Conservation (phyloP, 1,140 invertebrate genomes). For the Saxidomus purpurata region DNA sequence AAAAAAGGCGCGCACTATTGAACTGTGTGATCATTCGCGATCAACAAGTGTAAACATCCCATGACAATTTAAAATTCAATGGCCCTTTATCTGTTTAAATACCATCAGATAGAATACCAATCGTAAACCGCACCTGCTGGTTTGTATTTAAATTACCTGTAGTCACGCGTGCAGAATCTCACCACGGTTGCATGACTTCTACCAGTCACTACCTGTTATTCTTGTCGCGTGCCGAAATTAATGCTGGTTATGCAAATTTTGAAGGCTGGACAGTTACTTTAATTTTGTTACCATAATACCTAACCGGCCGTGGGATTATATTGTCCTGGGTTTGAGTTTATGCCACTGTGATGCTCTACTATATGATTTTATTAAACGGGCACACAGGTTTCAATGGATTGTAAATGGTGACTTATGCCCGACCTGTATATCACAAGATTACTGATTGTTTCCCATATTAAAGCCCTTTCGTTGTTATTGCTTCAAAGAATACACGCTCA, state of each 20-base stretch:
- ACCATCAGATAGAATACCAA: background rate
- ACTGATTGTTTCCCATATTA: too few relatives aligned
- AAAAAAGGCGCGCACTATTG: background rate
- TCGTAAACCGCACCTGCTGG: background rate
- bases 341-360: too few relatives aligned
- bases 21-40: background rate
- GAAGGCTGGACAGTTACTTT: too few relatives aligned
- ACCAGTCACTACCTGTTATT: background rate
- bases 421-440: too few relatives aligned
- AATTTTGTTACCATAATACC: too few relatives aligned
- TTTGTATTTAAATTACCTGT: background rate
- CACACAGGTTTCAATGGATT: too few relatives aligned
- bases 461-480: too few relatives aligned
- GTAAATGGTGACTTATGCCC: too few relatives aligned
- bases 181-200: background rate
- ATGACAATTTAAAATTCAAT: background rate
- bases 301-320: too few relatives aligned
- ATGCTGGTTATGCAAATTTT: background rate
- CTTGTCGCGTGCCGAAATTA: background rate
- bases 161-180: background rate
- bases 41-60: background rate
- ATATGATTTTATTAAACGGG: too few relatives aligned
- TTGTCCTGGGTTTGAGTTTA: too few relatives aligned
- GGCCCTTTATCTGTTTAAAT: background rate
- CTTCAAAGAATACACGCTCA: too few relatives aligned